phyloP scores from a whole-genome alignment of 2,113 vertebrate species.

The Aviceda subcristata region DNA sequence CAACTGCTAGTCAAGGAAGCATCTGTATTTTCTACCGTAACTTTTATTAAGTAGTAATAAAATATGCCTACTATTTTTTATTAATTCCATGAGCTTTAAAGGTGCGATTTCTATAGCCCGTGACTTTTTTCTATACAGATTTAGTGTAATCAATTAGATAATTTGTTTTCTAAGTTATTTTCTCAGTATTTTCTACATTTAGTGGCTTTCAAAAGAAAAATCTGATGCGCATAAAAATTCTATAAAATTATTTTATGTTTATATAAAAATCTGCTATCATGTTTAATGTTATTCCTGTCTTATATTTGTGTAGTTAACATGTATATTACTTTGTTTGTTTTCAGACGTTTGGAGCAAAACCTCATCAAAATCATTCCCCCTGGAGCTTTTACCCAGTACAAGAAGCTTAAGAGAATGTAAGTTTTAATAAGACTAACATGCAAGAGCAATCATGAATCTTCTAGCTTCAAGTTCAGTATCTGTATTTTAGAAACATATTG shows the following conservation, averaged over 20 bases:
- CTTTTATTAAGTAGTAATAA: neutral
- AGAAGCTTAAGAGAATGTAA: conserved; percentile 99
- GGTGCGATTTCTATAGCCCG: neutral
- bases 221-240: neutral
- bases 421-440: conserved; percentile 57
- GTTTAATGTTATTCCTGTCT: neutral
- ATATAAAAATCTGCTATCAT: neutral
- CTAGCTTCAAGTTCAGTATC: neutral
- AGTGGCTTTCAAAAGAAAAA: neutral
- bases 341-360: conserved; percentile 97
- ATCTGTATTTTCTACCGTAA: neutral
- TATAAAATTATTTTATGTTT: neutral
- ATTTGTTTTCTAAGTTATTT: neutral
- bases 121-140: neutral
- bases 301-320: neutral
- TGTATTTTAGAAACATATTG: conserved; percentile 7
- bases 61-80: neutral
- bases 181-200: neutral
- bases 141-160: neutral
- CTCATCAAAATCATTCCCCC: conserved; percentile 91
- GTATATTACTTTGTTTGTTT: conserved; percentile 41
- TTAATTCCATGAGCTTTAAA: neutral
- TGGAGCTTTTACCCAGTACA: conserved; percentile 93
- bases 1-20: neutral
- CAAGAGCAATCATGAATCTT: neutral